These are phyloP conservation scores for Myrmophylax atrothorax DNA, from an alignment of 2,113 vertebrate species.

Conservation along the genomic window DNA sequence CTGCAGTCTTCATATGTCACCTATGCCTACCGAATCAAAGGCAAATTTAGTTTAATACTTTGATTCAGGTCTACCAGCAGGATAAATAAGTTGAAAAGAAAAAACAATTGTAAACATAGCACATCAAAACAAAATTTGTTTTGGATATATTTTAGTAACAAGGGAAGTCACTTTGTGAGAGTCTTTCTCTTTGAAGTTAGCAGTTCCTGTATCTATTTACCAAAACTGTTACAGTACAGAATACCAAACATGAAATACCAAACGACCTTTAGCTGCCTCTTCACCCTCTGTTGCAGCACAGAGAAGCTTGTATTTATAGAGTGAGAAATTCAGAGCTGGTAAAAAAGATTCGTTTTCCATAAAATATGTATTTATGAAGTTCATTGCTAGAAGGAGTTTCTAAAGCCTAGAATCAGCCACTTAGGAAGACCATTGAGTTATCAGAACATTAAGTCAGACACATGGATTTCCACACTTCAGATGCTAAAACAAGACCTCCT, in stretches of 20 bases:
- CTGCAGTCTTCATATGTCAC: background rate
- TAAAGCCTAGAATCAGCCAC: background rate
- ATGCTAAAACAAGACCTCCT: background rate
- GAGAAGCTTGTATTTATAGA: background rate
- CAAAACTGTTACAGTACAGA: background rate
- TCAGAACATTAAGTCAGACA: background rate
- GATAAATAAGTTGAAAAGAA: background rate
- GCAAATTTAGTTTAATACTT: background rate
- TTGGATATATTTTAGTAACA: background rate
- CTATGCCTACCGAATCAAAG: background rate
- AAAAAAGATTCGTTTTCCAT: background rate
- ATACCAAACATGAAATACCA: background rate
- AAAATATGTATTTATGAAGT: background rate
- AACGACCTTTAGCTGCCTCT: background rate
- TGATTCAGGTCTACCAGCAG: background rate
- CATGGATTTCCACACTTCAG: background rate
- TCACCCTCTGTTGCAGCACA: background rate
- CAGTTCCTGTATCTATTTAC: background rate
- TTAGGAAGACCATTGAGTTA: background rate
- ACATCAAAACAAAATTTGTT: background rate
- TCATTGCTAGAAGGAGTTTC: background rate
- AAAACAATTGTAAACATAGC: background rate
- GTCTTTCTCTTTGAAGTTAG: background rate
- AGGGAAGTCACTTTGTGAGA: background rate
- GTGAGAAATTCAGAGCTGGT: background rate